Evolutionary conservation across 2,113 vertebrate genomes (phyloP), one percentile per base, ranked within the genome.

Genomic region (Eulemur macaco): DNA sequence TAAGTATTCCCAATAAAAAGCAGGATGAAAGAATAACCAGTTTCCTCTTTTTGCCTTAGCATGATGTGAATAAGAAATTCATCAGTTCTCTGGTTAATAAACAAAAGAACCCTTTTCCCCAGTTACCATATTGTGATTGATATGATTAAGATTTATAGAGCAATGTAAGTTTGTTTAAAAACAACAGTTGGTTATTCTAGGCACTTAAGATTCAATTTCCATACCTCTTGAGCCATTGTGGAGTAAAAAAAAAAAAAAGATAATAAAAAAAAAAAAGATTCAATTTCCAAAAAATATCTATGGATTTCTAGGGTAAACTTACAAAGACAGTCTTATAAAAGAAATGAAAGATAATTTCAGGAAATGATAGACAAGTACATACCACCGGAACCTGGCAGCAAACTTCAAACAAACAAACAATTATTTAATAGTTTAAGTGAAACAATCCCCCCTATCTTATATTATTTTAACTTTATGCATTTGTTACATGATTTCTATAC

Each of bases 61-160:
- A 90, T 86, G 34, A 96, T 87, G 12, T 94, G 45, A 31, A 52
- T 96, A 94, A 87, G 90, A 95, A 93, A 86, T 54, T 85, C 15
- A 56, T 69, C 37, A 93, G 91, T 85, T 96, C 39, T 73, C 88
- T 89, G 42, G 20, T 27, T 68, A 85, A 69, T 45, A 90, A 71
- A 63, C 20, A 73, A 74, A 93, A 95, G 6, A 66, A 80, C 50
- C 76, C 29, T 27, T 47, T 84, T 18, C 23, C 34, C 13, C 42
- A 66, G 42, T 39, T 82, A 95, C 15, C 27, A 85, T 84, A 84
- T 45, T 89, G 45, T 96, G 69, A 82, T 84, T 87, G 56, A 56
- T 83, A 73, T 66, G 4, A 31, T 69, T 96, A 63, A 95, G 77
- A 50, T 77, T 82, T 82, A 93, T 50, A 82, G 69, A 94, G 21